A percentile compares a stretch with the other conserved stretches of the same genome.
Evolutionary conservation across 1,140 invertebrate genomes (phyloP).

Genomic region (Brachionus paranguensis): DNA sequence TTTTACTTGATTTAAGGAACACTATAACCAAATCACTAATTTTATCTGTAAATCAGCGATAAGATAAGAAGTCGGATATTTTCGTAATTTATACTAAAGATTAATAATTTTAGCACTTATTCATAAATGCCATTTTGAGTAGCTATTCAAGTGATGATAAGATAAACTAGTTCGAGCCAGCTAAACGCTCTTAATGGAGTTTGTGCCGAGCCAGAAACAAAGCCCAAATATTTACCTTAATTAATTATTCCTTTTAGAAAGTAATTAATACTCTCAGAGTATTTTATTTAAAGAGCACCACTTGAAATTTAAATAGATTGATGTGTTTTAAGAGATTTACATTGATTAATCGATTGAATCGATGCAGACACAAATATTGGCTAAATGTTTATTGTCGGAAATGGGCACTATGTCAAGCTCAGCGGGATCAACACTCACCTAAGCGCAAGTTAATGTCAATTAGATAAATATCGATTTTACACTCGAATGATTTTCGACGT

Average conservation of each 20-base stretch:
- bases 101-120: background rate
- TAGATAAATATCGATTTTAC: constrained; percentile 1
- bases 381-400: background rate
- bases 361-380: background rate
- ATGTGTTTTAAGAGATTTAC: background rate
- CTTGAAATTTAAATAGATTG: constrained; percentile 20
- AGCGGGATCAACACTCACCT: background rate
- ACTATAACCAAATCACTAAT: background rate
- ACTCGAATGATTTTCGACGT: background rate
- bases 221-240: constrained; percentile 20
- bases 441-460: background rate
- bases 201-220: background rate
- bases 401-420: background rate
- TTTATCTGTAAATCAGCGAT: background rate
- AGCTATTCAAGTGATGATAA: constrained; percentile 9
- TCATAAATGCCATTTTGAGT: background rate
- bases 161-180: background rate
- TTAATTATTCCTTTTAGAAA: constrained; percentile 20
- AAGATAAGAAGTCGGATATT: background rate
- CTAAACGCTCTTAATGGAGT: background rate
- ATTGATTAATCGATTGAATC: background rate
- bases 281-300: constrained; percentile 6
- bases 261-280: constrained; percentile 4
- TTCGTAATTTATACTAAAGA: background rate
- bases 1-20: background rate